phyloP scores from a whole-genome alignment of 2,797 vertebrate genomes.

The Sebastiscus albofasciatus region DNA sequence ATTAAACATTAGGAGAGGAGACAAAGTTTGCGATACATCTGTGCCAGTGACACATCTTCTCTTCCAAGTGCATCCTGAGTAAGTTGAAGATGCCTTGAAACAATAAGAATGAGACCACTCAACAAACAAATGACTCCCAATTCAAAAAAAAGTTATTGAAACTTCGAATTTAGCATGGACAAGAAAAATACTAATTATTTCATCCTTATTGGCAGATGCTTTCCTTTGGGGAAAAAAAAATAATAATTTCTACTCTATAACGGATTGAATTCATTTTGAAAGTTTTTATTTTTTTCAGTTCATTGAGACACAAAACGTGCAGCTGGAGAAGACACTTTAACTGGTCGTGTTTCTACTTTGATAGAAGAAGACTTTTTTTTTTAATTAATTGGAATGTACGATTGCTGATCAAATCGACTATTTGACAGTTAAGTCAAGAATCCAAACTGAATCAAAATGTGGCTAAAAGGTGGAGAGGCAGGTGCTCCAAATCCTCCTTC shows the following conservation, averaged over 20 bases:
- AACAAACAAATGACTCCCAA: neutral
- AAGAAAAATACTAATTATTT: neutral
- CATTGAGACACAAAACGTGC: neutral
- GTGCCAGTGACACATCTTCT: neutral
- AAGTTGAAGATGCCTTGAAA: neutral
- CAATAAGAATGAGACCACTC: neutral
- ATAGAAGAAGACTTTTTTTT: too few species aligned
- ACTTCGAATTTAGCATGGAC: neutral
- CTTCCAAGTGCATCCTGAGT: neutral
- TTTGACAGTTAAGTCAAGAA: neutral
- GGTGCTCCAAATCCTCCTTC: conserved; percentile 27
- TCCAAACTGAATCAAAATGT: neutral
- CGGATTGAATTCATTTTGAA: neutral
- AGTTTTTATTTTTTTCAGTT: neutral
- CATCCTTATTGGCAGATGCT: neutral
- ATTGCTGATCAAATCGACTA: neutral
- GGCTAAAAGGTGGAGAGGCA: neutral
- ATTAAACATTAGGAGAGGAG: neutral
- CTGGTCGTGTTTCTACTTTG: neutral
- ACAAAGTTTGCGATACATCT: neutral
- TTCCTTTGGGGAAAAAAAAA: neutral
- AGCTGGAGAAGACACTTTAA: neutral
- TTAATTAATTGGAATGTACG: neutral
- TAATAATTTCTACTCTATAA: neutral
- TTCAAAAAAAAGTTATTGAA: neutral